Percentiles rank a stretch among this genome's conserved stretches.
phyloP scores from a whole-genome alignment of 2,113 vertebrate genomes.

The Trachemys scripta region DNA sequence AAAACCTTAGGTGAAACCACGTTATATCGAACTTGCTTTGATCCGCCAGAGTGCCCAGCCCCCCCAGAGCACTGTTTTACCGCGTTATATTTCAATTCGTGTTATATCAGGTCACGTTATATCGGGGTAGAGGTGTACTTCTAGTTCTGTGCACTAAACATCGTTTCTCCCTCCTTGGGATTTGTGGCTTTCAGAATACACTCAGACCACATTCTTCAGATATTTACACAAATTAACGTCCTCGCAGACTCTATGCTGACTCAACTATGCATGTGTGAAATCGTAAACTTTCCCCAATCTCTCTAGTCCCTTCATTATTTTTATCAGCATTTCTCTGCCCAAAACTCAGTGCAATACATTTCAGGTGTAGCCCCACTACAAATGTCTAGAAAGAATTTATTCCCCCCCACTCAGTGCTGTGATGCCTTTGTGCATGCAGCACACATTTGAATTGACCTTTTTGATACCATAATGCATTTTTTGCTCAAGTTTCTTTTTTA shows the following conservation, averaged over 20 bases:
- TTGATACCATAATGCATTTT: neutral
- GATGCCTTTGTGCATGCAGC: neutral
- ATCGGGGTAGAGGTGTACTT: neutral
- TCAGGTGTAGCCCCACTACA: neutral
- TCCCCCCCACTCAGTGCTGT: neutral
- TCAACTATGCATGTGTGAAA: neutral
- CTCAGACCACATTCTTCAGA: neutral
- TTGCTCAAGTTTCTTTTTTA: neutral
- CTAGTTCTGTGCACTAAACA: neutral
- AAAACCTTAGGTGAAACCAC: too few species aligned
- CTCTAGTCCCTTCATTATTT: rapidly evolving
- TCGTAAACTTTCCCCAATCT: neutral
- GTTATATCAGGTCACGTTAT: too few species aligned
- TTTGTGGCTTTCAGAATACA: neutral
- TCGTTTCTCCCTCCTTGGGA: neutral
- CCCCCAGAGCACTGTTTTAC: too few species aligned
- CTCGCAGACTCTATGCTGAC: neutral
- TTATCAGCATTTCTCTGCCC: neutral
- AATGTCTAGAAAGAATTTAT: neutral
- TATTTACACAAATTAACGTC: neutral
- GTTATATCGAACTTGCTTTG: too few species aligned
- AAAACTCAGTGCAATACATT: neutral
- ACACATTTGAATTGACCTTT: neutral
- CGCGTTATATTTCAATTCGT: too few species aligned
- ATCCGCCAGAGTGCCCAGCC: too few species aligned